Conservation (phyloP, 2,888 invertebrate genomes). For the Seira ritae region DNA sequence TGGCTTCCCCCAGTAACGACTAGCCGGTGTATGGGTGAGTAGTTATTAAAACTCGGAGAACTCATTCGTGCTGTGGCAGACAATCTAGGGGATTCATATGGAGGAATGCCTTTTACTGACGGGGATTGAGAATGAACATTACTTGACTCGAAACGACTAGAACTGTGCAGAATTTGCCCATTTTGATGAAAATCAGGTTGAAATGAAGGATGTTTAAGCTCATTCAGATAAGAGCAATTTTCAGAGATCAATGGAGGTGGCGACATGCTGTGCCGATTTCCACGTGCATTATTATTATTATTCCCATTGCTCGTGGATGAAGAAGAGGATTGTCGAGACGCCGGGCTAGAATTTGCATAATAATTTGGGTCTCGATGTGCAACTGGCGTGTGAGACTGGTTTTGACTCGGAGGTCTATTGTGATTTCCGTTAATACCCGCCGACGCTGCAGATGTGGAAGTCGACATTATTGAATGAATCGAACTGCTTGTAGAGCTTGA, state of each 20-base stretch:
- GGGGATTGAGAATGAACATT: conserved; percentile 22
- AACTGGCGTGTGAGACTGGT: conserved; percentile 41
- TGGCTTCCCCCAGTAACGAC: conserved; percentile 72
- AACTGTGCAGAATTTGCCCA: conserved; percentile 17
- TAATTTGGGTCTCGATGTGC: conserved; percentile 35
- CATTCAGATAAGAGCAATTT: conserved; percentile 41
- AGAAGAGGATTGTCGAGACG: conserved; percentile 55
- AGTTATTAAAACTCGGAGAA: conserved; percentile 73
- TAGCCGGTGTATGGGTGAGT: conserved; percentile 73
- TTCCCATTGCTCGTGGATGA: conserved; percentile 44
- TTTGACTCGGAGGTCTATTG: conserved; percentile 37
- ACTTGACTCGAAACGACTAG: conserved; percentile 32
- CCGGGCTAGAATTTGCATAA: conserved; percentile 47
- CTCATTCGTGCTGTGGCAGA: conserved; percentile 62
- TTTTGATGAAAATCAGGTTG: conserved; percentile 27
- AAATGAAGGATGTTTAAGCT: not conserved
- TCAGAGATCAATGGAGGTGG: conserved; percentile 48
- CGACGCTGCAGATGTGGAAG: conserved; percentile 55
- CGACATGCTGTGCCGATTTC: conserved; percentile 40
- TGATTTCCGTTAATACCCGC: conserved; percentile 23
- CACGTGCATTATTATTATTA: conserved; percentile 21
- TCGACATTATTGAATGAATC: conserved; percentile 65
- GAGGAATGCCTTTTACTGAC: conserved; percentile 41
- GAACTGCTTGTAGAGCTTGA: conserved; percentile 50
- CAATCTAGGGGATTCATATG: conserved; percentile 33